Conservation (phyloP, 1,140 invertebrate genomes). For the Orius insidiosus region DNA sequence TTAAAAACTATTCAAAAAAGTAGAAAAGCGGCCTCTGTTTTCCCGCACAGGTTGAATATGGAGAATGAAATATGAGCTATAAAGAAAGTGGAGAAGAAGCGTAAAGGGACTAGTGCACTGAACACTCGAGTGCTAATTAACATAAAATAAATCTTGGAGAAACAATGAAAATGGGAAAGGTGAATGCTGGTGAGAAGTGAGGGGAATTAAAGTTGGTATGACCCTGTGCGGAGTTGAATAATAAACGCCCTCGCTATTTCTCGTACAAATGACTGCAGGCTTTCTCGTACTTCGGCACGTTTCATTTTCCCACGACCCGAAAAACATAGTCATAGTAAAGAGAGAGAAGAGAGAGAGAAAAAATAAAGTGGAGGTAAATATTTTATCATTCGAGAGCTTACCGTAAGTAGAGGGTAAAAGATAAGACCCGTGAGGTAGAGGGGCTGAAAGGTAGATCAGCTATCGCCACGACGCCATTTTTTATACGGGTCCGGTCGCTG, state of each 20-base stretch:
- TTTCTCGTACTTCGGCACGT: background rate
- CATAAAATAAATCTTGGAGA: too few relatives aligned
- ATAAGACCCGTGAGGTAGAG: background rate
- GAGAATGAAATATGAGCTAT: too few relatives aligned
- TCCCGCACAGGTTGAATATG: too few relatives aligned
- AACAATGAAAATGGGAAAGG: too few relatives aligned
- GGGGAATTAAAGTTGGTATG: conserved; percentile 2
- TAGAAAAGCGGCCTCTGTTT: too few relatives aligned
- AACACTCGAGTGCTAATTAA: too few relatives aligned
- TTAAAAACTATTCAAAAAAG: too few relatives aligned
- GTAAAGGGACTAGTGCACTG: too few relatives aligned
- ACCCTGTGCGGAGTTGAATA: conserved; percentile 5
- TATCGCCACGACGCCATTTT: conserved; percentile 3
- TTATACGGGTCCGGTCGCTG: background rate
- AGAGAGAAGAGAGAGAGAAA: background rate
- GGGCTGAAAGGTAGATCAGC: background rate
- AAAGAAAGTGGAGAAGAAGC: too few relatives aligned
- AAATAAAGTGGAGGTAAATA: conserved; percentile 7
- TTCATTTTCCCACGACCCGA: conserved; percentile 8
- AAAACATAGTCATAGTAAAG: background rate
- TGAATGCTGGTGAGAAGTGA: background rate
- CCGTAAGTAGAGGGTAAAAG: conserved; percentile 1
- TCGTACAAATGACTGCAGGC: conserved; percentile 1
- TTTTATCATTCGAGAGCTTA: conserved; percentile 10
- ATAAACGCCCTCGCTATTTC: conserved; percentile 3